phyloP scores from a whole-genome alignment of 1,140 invertebrate species.

The Nebria ingens region DNA sequence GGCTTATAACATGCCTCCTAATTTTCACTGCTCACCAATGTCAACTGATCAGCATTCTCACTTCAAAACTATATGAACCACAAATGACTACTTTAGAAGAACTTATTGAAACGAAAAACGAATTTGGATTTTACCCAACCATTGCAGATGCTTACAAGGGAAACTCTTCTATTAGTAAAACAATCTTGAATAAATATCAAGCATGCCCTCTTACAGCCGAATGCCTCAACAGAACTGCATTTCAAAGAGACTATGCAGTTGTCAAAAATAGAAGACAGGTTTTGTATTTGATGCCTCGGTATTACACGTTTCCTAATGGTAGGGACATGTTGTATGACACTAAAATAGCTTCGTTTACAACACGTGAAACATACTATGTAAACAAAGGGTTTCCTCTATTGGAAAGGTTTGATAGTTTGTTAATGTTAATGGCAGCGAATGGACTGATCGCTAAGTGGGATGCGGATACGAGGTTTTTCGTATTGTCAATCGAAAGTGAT shows the following conservation, averaged over 20 bases:
- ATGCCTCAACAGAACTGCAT: not conserved
- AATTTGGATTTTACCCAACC: conserved; percentile 1
- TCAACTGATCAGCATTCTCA: not conserved
- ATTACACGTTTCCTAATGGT: not conserved
- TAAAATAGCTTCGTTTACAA: not conserved
- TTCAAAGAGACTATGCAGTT: not conserved
- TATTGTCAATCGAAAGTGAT: not conserved
- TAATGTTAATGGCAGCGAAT: not conserved
- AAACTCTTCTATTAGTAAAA: not conserved
- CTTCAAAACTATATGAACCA: not conserved
- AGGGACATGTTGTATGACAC: not conserved
- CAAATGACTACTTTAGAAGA: conserved; percentile 1
- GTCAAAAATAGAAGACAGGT: not conserved
- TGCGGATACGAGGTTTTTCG: not conserved
- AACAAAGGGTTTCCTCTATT: not conserved
- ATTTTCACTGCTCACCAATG: conserved; percentile 1
- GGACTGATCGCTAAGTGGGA: not conserved
- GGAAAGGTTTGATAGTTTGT: not conserved
- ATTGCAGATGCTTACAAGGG: not conserved
- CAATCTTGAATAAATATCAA: not conserved
- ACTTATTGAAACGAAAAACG: not conserved
- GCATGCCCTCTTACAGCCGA: not conserved
- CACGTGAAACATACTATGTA: not conserved
- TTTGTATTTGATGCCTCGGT: not conserved
- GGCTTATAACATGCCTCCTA: not conserved